These are phyloP conservation scores for Temnothorax rugatulus DNA, from an alignment of 2,888 invertebrate species.

Conservation along the genomic window DNA sequence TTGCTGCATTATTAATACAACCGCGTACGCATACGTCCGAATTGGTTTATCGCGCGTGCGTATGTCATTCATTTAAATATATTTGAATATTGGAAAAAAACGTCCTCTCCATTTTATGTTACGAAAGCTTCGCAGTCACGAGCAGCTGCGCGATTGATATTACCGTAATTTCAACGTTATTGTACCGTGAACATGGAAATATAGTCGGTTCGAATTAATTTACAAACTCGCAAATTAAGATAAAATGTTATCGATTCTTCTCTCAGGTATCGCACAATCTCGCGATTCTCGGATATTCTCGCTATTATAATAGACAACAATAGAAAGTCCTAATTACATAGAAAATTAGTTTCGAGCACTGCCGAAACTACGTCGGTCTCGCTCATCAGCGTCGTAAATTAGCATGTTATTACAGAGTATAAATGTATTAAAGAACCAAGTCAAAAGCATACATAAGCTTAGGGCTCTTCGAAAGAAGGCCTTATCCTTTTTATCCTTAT, in stretches of 20 bases:
- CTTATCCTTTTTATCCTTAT: too few species aligned
- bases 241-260: not conserved
- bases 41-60: constrained; percentile 15
- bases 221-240: not conserved
- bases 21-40: not conserved
- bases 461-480: too few species aligned
- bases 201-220: constrained; percentile 9
- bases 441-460: not conserved
- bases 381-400: not conserved
- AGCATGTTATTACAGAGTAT: not conserved
- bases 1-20: constrained; percentile 32
- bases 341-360: constrained; percentile 21
- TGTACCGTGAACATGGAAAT: not conserved
- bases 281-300: not conserved
- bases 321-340: constrained; percentile 2
- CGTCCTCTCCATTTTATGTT: not conserved
- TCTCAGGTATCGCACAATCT: not conserved
- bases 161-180: not conserved
- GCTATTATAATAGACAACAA: constrained; percentile 20
- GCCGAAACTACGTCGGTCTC: not conserved
- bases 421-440: not conserved
- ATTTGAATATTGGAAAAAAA: constrained; percentile 22
- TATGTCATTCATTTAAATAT: constrained; percentile 17
- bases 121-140: not conserved
- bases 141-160: not conserved